Conservation (phyloP, 2,113 vertebrate species). For the Elanoides forficatus region DNA sequence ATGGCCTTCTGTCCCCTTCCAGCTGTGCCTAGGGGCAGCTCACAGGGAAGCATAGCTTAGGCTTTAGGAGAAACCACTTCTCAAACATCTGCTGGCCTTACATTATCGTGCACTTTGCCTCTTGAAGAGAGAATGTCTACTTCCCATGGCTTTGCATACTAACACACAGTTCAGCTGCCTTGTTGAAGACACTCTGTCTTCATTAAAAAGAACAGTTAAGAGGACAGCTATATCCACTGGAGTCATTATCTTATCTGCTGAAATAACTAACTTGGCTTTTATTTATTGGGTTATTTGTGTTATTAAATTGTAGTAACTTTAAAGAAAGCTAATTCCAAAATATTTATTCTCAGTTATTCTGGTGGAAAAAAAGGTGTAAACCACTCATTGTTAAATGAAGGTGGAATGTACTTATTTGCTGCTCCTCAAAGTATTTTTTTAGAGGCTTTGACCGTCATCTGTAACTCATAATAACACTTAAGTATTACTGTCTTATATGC, state of each 20-base stretch:
- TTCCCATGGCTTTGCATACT: constrained; percentile 37
- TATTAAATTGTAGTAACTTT: constrained; percentile 26
- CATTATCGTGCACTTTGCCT: background rate
- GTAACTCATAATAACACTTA: background rate
- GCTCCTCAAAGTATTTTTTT: constrained; percentile 4
- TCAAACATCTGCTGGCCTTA: constrained; percentile 27
- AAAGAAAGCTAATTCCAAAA: constrained; percentile 7
- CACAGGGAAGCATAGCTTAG: background rate
- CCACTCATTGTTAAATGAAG: constrained; percentile 15
- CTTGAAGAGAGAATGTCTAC: background rate
- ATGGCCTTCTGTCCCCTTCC: constrained; percentile 9
- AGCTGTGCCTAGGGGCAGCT: constrained; percentile 15
- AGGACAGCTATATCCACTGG: constrained; percentile 56
- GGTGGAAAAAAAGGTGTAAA: constrained; percentile 2
- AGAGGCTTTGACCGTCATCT: background rate
- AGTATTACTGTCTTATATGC: background rate
- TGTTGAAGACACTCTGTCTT: background rate
- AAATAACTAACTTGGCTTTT: background rate
- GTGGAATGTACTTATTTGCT: constrained; percentile 26
- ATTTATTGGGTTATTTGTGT: constrained; percentile 41
- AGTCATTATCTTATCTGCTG: background rate
- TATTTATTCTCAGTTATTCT: background rate
- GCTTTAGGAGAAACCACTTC: background rate
- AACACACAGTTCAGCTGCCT: constrained; percentile 16
- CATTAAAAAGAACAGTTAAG: background rate